Percentiles rank a stretch among this genome's conserved stretches.
phyloP scores from a whole-genome alignment of 2,888 invertebrate species.

The Callimorpha dominula region DNA sequence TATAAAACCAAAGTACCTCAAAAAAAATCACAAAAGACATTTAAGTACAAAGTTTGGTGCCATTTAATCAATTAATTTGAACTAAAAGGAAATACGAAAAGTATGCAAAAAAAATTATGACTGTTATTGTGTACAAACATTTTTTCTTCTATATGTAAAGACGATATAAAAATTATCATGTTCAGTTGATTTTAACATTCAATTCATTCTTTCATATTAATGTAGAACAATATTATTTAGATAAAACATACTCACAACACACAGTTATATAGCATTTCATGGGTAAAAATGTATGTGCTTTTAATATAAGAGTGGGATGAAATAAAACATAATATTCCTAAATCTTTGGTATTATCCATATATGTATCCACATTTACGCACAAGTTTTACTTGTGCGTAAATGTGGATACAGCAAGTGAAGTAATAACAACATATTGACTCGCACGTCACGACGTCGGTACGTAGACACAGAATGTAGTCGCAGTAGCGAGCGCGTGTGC shows the following conservation, averaged over 20 bases:
- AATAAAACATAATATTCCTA: background rate
- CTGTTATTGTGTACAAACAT: background rate
- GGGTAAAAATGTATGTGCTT: background rate
- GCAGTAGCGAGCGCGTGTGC: conserved; percentile 69
- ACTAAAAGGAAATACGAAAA: background rate
- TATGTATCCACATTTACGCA: no score
- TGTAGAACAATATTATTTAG: background rate
- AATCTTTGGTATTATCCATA: background rate
- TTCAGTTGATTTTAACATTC: background rate
- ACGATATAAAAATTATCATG: background rate
- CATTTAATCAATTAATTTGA: background rate
- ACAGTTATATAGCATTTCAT: no score
- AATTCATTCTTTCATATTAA: background rate
- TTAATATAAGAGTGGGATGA: background rate
- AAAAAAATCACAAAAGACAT: background rate
- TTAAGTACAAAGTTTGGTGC: no score
- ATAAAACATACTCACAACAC: no score
- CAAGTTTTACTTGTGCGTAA: conserved; percentile 6
- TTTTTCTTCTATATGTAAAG: background rate
- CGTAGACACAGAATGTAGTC: conserved; percentile 59
- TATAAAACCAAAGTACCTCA: background rate
- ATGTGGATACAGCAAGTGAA: conserved; percentile 35
- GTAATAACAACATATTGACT: conserved; percentile 58
- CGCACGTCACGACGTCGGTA: conserved; percentile 50
- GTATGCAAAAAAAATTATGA: background rate